A percentile compares a stretch with the other conserved stretches of the same genome.
phyloP scores from a whole-genome alignment of 2,797 vertebrate genomes.

The Zalophus californianus region DNA sequence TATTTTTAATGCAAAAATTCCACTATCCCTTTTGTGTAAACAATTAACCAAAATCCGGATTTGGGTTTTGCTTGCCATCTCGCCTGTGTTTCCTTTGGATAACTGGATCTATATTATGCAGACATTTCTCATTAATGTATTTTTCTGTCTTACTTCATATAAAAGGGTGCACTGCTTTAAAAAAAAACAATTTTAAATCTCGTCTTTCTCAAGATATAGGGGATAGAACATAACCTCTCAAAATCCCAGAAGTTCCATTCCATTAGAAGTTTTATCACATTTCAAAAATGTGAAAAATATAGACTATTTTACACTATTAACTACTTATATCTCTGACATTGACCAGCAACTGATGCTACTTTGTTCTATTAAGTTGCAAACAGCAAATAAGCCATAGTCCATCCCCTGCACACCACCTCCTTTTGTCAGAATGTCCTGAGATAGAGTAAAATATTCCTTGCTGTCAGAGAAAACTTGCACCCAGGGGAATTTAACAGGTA shows the following conservation, averaged over 20 bases:
- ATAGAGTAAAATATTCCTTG: not conserved
- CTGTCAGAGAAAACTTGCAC: not conserved
- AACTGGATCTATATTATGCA: not conserved
- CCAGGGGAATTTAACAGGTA: not conserved
- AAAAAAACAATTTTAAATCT: not conserved
- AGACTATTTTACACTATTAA: not conserved
- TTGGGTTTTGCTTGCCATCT: not conserved
- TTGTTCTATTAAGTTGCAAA: not conserved
- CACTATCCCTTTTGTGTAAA: not conserved
- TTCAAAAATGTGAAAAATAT: not conserved
- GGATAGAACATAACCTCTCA: not conserved
- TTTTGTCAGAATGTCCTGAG: not conserved
- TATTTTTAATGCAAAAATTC: constrained; percentile 57
- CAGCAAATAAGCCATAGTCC: not conserved
- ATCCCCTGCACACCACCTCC: not conserved
- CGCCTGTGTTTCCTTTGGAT: not conserved
- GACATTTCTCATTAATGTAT: not conserved
- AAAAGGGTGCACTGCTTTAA: not conserved
- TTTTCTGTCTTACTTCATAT: not conserved
- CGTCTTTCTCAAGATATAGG: not conserved
- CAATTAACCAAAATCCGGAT: not conserved
- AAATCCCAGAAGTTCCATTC: not conserved
- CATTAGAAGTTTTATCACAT: not conserved
- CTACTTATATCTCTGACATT: not conserved
- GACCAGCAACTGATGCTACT: not conserved